Evolutionary conservation across 2,797 vertebrate genomes (phyloP).

Genomic region (Otus scops): DNA sequence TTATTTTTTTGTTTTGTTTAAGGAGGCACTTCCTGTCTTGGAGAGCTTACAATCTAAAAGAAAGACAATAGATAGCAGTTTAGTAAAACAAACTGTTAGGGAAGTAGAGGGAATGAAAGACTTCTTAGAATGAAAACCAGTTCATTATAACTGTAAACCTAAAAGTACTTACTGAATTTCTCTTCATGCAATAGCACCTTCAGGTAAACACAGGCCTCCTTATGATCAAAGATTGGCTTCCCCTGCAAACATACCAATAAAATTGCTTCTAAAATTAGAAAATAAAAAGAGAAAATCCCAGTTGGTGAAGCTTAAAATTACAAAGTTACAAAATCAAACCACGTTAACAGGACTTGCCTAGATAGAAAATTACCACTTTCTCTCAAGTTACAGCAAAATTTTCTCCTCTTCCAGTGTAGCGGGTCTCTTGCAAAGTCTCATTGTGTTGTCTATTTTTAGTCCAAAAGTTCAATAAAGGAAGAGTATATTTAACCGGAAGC

Average conservation of each 20-base stretch:
- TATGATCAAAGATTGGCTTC: background rate
- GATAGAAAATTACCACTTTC: background rate
- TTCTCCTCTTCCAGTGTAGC: background rate
- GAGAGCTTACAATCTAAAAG: background rate
- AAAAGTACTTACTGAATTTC: background rate
- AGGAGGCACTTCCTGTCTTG: background rate
- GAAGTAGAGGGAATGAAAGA: background rate
- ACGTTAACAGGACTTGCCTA: background rate
- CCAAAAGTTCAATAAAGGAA: background rate
- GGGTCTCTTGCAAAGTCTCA: background rate
- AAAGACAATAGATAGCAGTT: background rate
- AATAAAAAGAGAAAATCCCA: background rate
- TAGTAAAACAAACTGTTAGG: background rate
- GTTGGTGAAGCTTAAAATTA: background rate
- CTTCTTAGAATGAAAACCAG: background rate
- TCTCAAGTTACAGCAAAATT: background rate
- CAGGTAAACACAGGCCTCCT: background rate
- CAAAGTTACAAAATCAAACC: background rate
- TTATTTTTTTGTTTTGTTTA: background rate
- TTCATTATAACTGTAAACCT: background rate
- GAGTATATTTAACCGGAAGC: background rate
- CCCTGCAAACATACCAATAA: background rate
- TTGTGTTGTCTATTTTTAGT: background rate
- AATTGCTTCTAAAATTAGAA: background rate
- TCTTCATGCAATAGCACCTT: background rate